These are phyloP conservation scores for Sebastes itinus DNA, from an alignment of 2,797 vertebrate species.

Conservation along the genomic window DNA sequence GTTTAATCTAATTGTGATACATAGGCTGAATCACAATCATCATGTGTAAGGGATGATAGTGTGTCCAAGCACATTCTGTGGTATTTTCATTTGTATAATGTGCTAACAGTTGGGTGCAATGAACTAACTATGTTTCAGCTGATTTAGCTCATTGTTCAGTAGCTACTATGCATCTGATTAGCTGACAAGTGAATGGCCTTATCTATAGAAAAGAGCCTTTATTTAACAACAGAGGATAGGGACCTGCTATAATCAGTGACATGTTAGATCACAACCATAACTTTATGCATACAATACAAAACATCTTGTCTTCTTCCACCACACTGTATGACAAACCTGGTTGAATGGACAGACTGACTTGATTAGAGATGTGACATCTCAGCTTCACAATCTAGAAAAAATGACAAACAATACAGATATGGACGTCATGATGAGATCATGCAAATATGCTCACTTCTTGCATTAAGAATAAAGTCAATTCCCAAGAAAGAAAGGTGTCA, in stretches of 20 bases:
- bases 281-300: not conserved
- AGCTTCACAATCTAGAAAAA: not conserved
- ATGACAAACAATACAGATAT: not conserved
- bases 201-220: not conserved
- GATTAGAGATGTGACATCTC: not conserved
- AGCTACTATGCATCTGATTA: not conserved
- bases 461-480: not conserved
- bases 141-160: not conserved
- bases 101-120: not conserved
- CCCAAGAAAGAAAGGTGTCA: too few relatives aligned
- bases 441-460: not conserved
- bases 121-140: not conserved
- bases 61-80: not conserved
- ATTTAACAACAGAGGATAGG: not conserved
- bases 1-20: not conserved
- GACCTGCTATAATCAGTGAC: not conserved
- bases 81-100: not conserved
- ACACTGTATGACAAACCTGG: not conserved
- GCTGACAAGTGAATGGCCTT: not conserved
- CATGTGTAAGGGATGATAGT: not conserved
- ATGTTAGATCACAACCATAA: not conserved
- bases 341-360: not conserved
- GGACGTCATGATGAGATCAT: too few relatives aligned
- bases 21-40: not conserved
- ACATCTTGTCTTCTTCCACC: too few relatives aligned